phyloP scores from a whole-genome alignment of 2,113 vertebrate genomes.

The Crotophaga sulcirostris region DNA sequence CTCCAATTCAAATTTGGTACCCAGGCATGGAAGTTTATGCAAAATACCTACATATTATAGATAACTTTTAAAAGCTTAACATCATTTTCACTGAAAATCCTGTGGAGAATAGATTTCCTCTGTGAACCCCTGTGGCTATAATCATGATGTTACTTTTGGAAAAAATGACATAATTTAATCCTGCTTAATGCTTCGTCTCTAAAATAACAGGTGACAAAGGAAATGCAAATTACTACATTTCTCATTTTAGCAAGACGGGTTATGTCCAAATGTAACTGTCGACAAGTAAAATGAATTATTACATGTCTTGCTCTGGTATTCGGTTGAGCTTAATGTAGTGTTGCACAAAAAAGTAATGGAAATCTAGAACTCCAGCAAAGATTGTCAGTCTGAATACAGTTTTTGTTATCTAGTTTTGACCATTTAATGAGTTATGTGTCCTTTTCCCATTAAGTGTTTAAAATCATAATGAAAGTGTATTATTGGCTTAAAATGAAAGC shows the following conservation, averaged over 20 bases:
- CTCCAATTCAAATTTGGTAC: not conserved
- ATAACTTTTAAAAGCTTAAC: not conserved
- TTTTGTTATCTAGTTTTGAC: not conserved
- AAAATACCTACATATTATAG: not conserved
- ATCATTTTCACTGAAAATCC: not conserved
- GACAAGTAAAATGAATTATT: not conserved
- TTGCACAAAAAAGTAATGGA: not conserved
- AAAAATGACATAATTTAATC: not conserved
- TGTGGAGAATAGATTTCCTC: not conserved
- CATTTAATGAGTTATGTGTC: not conserved
- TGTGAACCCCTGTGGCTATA: not conserved
- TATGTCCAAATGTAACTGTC: not conserved
- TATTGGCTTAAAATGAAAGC: not conserved
- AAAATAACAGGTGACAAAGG: constrained; percentile 1
- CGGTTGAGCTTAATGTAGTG: not conserved
- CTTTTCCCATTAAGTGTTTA: not conserved
- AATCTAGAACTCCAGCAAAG: not conserved
- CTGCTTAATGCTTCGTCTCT: not conserved
- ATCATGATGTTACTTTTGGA: not conserved
- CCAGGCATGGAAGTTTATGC: not conserved
- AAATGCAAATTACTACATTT: not conserved
- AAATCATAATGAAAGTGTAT: not conserved
- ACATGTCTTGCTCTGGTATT: not conserved
- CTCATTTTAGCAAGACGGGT: not conserved
- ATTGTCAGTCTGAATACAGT: not conserved